Base-by-base conservation (phyloP, 2,113 vertebrate species). In the Entelurus aequoreus region DNA sequence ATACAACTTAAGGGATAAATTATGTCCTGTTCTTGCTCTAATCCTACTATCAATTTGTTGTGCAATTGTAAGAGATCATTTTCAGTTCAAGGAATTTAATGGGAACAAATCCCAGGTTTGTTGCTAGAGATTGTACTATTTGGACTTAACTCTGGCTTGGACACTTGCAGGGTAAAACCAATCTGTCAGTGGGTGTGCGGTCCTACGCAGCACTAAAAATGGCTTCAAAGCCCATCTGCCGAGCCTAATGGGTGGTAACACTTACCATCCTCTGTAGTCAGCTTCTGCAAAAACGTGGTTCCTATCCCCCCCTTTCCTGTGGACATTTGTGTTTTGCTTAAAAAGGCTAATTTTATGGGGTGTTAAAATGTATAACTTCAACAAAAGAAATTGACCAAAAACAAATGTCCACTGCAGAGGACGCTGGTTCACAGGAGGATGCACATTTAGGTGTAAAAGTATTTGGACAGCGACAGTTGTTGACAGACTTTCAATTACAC, bases 221-320 rank as follows among this genome's bases (percentile, higher is more conserved):
- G 47, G n/a, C 69, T 63, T 68, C 42, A 62, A 75, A 62, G 72
- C 8, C 74, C 62, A 73, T 65, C 66, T 63, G 58, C 57, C 57
- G 72, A 75, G 70, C 36, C 57, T 81, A 78, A 83, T 78, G 50
- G 44, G 21, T 67, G 65, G 37, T 53, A 55, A 68, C 61, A 68
- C 52, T 59, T 16, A 59, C 47, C 50, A 57, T 69, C 70, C 58
- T 78, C 65, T 77, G 73, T 50, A 71, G 10, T 66, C 69, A 57
- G 48, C 68, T 68, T 71, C 69, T 69, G 59, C 42, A 54, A 70
- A 75, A 74, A 47, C 42, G 48, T 10, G 21, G 13, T 54, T 54
- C 12, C 11, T 12, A 5, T 21, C 12, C 9, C 2, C 10, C 2
- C 28, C 6, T 21, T 21, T 52, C 14, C 28, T 28, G 28, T 28